Conservation (phyloP, 2,888 invertebrate genomes). For the Cephus sareptanus region DNA sequence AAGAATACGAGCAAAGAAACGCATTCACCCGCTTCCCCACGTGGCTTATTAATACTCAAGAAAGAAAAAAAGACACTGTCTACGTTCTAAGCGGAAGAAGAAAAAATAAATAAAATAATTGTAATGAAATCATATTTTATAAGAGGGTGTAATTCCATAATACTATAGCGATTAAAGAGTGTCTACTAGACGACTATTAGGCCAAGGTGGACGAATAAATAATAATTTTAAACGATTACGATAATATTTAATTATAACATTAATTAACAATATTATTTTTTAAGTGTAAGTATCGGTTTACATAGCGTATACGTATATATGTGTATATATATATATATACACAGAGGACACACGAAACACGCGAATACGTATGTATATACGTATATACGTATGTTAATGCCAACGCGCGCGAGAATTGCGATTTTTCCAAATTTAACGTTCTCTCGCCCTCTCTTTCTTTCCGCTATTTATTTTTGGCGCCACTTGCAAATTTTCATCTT, state of each 20-base stretch:
- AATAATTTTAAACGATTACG: conserved; percentile 39
- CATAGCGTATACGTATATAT: conserved; percentile 44
- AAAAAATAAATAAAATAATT: conserved; percentile 44
- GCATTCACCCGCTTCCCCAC: conserved; percentile 5
- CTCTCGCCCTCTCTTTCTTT: neutral
- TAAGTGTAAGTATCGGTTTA: conserved; percentile 54
- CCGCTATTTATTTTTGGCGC: neutral
- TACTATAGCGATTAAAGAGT: conserved; percentile 45
- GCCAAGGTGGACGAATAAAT: conserved; percentile 53
- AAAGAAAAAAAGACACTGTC: conserved; percentile 36
- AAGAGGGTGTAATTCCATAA: conserved; percentile 53
- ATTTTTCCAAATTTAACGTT: neutral
- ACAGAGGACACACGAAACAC: conserved; percentile 37
- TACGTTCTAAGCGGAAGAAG: conserved; percentile 44
- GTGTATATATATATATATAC: conserved; percentile 55
- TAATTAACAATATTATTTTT: conserved; percentile 51
- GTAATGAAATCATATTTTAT: conserved; percentile 60
- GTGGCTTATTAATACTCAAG: conserved; percentile 15
- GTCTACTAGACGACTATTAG: conserved; percentile 35
- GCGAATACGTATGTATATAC: conserved; percentile 44
- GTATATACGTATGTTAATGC: conserved; percentile 25
- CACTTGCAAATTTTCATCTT: neutral
- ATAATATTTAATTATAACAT: conserved; percentile 37
- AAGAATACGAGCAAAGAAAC: neutral
- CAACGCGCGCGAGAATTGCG: neutral